phyloP scores from a whole-genome alignment of 2,888 invertebrate species.

The Leucania comma region DNA sequence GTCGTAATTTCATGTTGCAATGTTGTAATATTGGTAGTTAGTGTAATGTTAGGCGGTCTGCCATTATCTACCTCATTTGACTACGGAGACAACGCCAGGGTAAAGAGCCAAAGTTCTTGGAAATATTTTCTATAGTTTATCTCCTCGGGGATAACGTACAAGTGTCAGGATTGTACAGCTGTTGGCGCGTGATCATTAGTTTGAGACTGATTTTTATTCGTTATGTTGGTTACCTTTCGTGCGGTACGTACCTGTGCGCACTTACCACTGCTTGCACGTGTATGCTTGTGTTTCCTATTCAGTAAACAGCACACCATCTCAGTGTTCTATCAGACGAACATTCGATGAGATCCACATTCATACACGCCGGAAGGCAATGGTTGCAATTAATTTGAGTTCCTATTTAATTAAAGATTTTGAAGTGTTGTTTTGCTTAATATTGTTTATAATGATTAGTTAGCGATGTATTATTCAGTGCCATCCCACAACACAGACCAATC shows the following conservation, averaged over 20 bases:
- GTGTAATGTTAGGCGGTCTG: constrained; percentile 82
- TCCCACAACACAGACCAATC: constrained; percentile 57
- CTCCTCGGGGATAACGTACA: constrained; percentile 76
- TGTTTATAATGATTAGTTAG: constrained; percentile 80
- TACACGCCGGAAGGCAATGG: constrained; percentile 51
- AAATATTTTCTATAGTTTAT: constrained; percentile 83
- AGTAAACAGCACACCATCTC: background rate
- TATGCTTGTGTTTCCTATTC: constrained; percentile 40
- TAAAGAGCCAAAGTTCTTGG: constrained; percentile 87
- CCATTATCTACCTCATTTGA: constrained; percentile 89
- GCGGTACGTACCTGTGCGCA: constrained; percentile 23
- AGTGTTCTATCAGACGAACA: background rate
- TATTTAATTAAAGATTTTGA: constrained; percentile 82
- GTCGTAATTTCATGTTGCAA: constrained; percentile 87
- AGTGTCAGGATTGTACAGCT: constrained; percentile 66
- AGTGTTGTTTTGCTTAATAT: constrained; percentile 79
- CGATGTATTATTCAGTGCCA: constrained; percentile 71
- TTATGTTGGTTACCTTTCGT: constrained; percentile 55
- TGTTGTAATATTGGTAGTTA: constrained; percentile 87
- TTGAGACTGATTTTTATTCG: constrained; percentile 84
- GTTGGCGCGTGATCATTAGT: constrained; percentile 67
- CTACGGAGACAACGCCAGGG: constrained; percentile 82
- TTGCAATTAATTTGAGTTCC: constrained; percentile 89
- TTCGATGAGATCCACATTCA: constrained; percentile 31
- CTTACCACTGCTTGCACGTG: constrained; percentile 33